phyloP scores from a whole-genome alignment of 2,797 vertebrate genomes.

The Cyprinodon diabolis region DNA sequence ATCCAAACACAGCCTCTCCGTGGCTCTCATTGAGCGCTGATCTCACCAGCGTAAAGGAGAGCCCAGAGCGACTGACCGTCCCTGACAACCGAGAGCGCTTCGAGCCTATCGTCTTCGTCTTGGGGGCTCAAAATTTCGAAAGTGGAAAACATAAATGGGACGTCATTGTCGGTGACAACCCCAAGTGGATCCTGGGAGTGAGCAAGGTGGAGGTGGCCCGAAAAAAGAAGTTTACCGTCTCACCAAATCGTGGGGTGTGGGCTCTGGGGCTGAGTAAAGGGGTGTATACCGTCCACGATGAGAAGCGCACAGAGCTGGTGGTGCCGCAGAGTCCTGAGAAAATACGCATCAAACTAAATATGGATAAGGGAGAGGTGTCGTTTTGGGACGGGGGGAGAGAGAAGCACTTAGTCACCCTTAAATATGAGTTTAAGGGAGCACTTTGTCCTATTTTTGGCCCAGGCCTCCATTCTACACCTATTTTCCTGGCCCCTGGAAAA shows the following conservation, averaged over 20 bases:
- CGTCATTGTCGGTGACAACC: conserved; percentile 75
- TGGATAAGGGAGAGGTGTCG: conserved; percentile 81
- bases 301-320: conserved; percentile 62
- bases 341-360: conserved; percentile 79
- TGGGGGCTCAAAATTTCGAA: conserved; percentile 74
- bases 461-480: conserved; percentile 49
- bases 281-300: conserved; percentile 68
- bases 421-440: conserved; percentile 50
- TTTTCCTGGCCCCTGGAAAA: conserved; percentile 57
- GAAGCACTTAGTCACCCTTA: conserved; percentile 69
- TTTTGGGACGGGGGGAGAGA: conserved; percentile 76
- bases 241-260: conserved; percentile 77
- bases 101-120: conserved; percentile 80
- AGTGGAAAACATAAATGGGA: conserved; percentile 85
- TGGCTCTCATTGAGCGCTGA: conserved; percentile 78
- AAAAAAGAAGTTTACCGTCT: conserved; percentile 79
- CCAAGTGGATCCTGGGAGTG: conserved; percentile 85
- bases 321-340: conserved; percentile 70
- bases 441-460: conserved; percentile 73
- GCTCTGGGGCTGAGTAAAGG: conserved; percentile 78
- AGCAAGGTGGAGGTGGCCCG: conserved; percentile 74
- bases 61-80: conserved; percentile 38
- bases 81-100: conserved; percentile 72
- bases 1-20: conserved; percentile 81
- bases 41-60: conserved; percentile 72